A percentile compares a stretch with the other conserved stretches of the same genome.
These are phyloP conservation scores for Holotrichia oblita DNA, from an alignment of 1,140 invertebrate species.

Conservation along the genomic window DNA sequence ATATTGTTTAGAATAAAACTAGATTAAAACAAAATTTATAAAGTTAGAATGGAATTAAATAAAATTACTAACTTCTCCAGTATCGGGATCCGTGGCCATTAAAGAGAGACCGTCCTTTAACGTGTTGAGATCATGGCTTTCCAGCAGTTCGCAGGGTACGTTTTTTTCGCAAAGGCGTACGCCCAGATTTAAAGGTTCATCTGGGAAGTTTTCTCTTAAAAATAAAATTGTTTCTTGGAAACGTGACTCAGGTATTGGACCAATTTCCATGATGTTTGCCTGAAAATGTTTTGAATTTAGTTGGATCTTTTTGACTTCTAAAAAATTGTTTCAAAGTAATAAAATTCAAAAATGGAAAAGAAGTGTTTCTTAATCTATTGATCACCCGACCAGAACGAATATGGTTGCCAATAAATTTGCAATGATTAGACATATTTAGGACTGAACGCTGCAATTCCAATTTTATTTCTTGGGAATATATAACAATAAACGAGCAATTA, in stretches of 20 bases:
- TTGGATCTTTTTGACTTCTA: too few relatives aligned
- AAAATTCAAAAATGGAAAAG: too few relatives aligned
- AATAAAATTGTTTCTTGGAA: conserved; percentile 73
- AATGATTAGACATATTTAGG: too few relatives aligned
- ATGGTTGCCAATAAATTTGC: too few relatives aligned
- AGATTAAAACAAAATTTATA: background rate
- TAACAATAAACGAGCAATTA: too few relatives aligned
- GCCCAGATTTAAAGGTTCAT: conserved; percentile 81
- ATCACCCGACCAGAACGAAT: too few relatives aligned
- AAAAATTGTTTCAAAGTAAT: too few relatives aligned
- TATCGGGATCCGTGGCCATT: conserved; percentile 70
- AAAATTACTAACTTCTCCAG: conserved; percentile 66
- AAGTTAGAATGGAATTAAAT: background rate
- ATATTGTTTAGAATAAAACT: conserved; percentile 7
- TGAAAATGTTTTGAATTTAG: background rate
- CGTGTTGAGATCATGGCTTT: conserved; percentile 75
- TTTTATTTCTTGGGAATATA: too few relatives aligned
- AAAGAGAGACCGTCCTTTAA: conserved; percentile 76
- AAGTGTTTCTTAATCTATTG: too few relatives aligned
- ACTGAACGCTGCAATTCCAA: too few relatives aligned
- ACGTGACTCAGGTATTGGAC: conserved; percentile 63
- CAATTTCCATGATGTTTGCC: conserved; percentile 58
- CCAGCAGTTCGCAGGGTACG: conserved; percentile 74
- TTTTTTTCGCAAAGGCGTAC: conserved; percentile 76
- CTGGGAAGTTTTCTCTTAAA: conserved; percentile 79